Percentiles rank a stretch among this genome's conserved stretches.
Conservation (phyloP, 1,140 invertebrate genomes). For the Rhopalosiphum maidis region DNA sequence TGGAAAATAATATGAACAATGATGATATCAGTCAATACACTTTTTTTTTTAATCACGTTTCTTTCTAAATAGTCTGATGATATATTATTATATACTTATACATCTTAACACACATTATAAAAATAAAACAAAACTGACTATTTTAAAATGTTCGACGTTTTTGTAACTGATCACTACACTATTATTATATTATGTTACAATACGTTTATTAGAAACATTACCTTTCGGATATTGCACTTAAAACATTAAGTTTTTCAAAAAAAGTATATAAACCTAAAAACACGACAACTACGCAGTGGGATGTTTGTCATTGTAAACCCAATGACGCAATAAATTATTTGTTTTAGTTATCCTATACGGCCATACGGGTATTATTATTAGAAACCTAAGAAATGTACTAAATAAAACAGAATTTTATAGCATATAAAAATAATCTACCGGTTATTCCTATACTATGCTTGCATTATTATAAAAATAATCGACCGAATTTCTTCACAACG, state of each 20-base stretch:
- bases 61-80: not conserved
- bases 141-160: not conserved
- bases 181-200: not conserved
- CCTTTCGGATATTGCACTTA: not conserved
- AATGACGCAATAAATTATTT: not conserved
- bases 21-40: too few relatives aligned
- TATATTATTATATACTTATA: not conserved
- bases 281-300: not conserved
- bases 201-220: not conserved
- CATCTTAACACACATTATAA: not conserved
- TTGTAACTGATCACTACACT: not conserved
- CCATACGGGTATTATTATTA: not conserved
- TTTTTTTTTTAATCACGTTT: not conserved
- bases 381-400: not conserved
- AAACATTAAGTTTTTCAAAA: not conserved
- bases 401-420: not conserved
- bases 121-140: not conserved
- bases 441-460: not conserved
- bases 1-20: too few relatives aligned
- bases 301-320: not conserved
- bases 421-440: not conserved
- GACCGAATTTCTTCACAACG: not conserved
- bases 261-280: not conserved
- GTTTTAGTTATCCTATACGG: not conserved
- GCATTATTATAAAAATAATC: not conserved